A percentile compares a stretch with the other conserved stretches of the same genome.
Evolutionary conservation across 2,888 invertebrate genomes (phyloP).

Genomic region (Sarcophaga rosellei): DNA sequence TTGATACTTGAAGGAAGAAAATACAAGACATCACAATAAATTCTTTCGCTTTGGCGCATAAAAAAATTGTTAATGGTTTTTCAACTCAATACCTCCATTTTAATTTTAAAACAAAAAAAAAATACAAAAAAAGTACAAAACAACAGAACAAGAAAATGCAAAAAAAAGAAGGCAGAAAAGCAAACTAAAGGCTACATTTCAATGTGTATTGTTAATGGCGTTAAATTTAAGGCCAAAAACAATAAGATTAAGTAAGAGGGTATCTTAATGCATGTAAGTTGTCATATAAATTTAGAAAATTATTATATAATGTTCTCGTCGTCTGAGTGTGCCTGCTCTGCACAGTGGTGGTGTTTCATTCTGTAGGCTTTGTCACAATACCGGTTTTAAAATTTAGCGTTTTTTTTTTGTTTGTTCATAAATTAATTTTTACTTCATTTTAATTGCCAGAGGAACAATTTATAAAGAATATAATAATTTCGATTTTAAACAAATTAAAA

Average conservation of each 20-base stretch:
- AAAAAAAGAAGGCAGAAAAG: background rate
- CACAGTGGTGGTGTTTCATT: conserved; percentile 6
- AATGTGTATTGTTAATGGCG: conserved; percentile 26
- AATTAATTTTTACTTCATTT: background rate
- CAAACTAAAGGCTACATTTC: background rate
- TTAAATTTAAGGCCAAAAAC: conserved; percentile 13
- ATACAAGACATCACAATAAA: background rate
- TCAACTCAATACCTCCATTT: background rate
- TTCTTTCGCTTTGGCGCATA: background rate
- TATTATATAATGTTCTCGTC: conserved; percentile 12
- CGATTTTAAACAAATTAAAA: too few species aligned
- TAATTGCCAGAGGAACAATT: too few species aligned
- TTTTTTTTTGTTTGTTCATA: background rate
- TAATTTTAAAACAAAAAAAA: background rate
- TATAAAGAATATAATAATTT: too few species aligned
- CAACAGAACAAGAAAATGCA: background rate
- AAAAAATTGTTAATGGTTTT: background rate
- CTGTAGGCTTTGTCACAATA: background rate
- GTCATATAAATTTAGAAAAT: conserved; percentile 49
- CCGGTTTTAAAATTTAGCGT: background rate
- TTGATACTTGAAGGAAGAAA: conserved; percentile 14
- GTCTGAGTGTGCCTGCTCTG: background rate
- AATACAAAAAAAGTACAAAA: background rate
- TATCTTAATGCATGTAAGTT: conserved; percentile 41
- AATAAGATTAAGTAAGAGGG: conserved; percentile 51